Percentiles rank a stretch among this genome's conserved stretches.
These are phyloP conservation scores for Ormyrus nitidulus DNA, from an alignment of 2,888 invertebrate genomes.

Conservation along the genomic window DNA sequence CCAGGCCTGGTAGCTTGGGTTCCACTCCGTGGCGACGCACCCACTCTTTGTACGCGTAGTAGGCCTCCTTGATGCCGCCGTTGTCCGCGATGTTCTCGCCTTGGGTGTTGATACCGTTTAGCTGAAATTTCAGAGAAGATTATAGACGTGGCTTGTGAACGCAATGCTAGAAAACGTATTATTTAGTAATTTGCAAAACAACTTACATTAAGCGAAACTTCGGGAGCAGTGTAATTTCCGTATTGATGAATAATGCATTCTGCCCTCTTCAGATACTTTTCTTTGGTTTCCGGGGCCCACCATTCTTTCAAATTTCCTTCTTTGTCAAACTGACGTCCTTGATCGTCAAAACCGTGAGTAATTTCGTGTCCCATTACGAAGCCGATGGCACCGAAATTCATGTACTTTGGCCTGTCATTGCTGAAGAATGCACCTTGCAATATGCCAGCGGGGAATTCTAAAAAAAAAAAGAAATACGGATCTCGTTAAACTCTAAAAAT, in stretches of 20 bases:
- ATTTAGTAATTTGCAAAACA: not conserved
- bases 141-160: not conserved
- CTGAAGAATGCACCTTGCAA: slow-evolving; percentile 94
- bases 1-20: slow-evolving; percentile 82
- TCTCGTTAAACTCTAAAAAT: not conserved
- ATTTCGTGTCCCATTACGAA: slow-evolving; percentile 95
- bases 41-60: slow-evolving; percentile 89
- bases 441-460: slow-evolving; percentile 96
- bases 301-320: slow-evolving; percentile 94
- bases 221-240: slow-evolving; percentile 89
- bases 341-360: slow-evolving; percentile 92
- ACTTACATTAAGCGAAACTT: slow-evolving; percentile 84
- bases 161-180: slow-evolving; percentile 58
- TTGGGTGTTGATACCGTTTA: slow-evolving; percentile 93
- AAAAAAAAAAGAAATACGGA: not conserved
- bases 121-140: slow-evolving; percentile 75
- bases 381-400: slow-evolving; percentile 94
- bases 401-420: slow-evolving; percentile 90
- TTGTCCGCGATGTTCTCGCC: slow-evolving; percentile 98
- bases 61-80: slow-evolving; percentile 93
- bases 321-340: slow-evolving; percentile 93
- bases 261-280: slow-evolving; percentile 88
- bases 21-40: slow-evolving; percentile 81
- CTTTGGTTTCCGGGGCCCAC: slow-evolving; percentile 91
- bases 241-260: slow-evolving; percentile 96